These are phyloP conservation scores for Leucophenga montana DNA, from an alignment of 2,888 invertebrate genomes.

Conservation along the genomic window DNA sequence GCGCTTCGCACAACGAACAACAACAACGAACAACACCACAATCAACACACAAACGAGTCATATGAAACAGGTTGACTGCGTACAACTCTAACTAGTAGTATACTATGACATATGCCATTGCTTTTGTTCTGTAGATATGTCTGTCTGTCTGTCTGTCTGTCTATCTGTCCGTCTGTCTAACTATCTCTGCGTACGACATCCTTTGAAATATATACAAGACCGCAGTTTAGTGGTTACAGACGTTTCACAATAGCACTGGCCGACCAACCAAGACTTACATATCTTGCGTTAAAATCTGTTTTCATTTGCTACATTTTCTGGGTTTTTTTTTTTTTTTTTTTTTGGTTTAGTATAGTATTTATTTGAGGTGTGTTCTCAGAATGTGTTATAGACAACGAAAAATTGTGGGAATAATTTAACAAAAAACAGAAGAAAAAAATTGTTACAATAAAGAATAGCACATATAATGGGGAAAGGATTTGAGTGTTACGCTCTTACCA, in stretches of 20 bases:
- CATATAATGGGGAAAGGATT: no score
- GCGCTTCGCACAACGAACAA: conserved; percentile 29
- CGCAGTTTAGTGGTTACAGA: conserved; percentile 5
- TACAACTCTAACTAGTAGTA: not conserved
- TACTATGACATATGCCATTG: not conserved
- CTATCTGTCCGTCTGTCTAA: not conserved
- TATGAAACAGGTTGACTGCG: not conserved
- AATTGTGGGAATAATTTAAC: not conserved
- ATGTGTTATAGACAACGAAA: not conserved
- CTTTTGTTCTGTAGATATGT: not conserved
- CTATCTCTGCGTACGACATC: not conserved
- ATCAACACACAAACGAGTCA: not conserved
- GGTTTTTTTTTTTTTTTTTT: no score
- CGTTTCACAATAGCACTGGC: no score
- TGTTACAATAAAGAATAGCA: not conserved
- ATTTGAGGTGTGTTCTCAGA: not conserved
- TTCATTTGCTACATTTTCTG: not conserved
- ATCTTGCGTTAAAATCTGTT: not conserved
- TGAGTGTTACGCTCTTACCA: no score
- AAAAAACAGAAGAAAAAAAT: conserved; percentile 1
- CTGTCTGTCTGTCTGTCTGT: not conserved
- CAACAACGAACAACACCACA: not conserved
- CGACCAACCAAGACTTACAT: not conserved
- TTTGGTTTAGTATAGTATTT: no score
- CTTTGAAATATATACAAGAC: conserved; percentile 22